Percentiles rank a stretch among this genome's conserved stretches.
Conservation (phyloP, 1,140 invertebrate genomes). For the Zaprionus lachaisei region DNA sequence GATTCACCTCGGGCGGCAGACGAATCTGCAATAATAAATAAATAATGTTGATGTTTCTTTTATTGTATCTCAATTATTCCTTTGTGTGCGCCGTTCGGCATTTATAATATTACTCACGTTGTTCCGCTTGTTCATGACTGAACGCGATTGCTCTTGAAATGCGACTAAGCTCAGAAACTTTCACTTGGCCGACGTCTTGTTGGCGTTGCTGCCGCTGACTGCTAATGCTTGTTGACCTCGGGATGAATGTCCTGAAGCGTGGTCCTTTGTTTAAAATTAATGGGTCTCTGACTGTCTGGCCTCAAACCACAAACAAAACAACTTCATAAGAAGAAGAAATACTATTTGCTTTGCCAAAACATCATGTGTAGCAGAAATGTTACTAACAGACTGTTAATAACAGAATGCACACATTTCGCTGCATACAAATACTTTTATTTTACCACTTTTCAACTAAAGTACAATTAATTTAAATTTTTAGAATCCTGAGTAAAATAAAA, state of each 20-base stretch:
- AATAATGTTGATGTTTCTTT: constrained; percentile 18
- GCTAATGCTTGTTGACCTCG: constrained; percentile 52
- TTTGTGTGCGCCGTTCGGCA: constrained; percentile 9
- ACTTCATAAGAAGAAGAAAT: constrained; percentile 10
- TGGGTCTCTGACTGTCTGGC: constrained; percentile 65
- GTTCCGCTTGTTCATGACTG: constrained; percentile 82
- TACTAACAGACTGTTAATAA: constrained; percentile 13
- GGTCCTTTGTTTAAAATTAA: constrained; percentile 78
- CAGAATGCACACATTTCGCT: not conserved
- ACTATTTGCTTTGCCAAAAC: not conserved
- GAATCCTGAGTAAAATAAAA: not conserved
- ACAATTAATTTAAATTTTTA: no score
- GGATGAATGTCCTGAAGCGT: constrained; percentile 77
- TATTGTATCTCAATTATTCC: constrained; percentile 39
- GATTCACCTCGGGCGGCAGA: constrained; percentile 99
- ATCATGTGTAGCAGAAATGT: constrained; percentile 6
- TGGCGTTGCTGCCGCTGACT: constrained; percentile 18
- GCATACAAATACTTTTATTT: not conserved
- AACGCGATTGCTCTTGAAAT: constrained; percentile 56
- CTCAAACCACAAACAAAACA: constrained; percentile 71
- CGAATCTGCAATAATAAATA: constrained; percentile 89
- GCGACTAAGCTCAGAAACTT: constrained; percentile 67
- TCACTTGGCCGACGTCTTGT: constrained; percentile 55
- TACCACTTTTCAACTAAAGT: no score
- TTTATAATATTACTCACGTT: constrained; percentile 63